These are phyloP conservation scores for Umimayanthus kanabou DNA, from an alignment of 92 coral and sea anemone species.

Conservation along the genomic window DNA sequence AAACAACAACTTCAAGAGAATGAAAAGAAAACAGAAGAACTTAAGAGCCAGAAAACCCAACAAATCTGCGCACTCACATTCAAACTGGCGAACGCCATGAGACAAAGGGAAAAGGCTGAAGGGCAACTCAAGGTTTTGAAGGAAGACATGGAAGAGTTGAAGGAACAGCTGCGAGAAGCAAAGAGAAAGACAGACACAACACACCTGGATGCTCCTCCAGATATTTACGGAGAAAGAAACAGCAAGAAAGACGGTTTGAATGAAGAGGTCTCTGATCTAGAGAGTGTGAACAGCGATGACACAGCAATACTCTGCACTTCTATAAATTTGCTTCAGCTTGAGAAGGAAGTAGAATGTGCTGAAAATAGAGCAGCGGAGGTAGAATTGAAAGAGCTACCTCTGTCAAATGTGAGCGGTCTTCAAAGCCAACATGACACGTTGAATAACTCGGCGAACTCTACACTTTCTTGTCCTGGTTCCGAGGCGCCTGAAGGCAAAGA, in stretches of 20 bases:
- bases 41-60: slow-evolving; percentile 71
- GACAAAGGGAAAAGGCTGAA: slow-evolving; percentile 65
- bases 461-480: neutral
- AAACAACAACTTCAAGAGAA: slow-evolving; percentile 62
- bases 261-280: slow-evolving; percentile 32
- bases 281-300: slow-evolving; percentile 31
- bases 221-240: neutral
- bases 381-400: neutral
- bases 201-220: neutral
- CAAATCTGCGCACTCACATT: slow-evolving; percentile 73
- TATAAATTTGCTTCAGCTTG: slow-evolving; percentile 5
- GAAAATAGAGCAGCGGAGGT: neutral
- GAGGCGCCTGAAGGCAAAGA: slow-evolving; percentile 3
- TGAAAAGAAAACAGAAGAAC: slow-evolving; percentile 53
- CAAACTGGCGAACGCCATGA: slow-evolving; percentile 78
- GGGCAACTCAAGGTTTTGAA: slow-evolving; percentile 42
- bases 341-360: slow-evolving; percentile 5
- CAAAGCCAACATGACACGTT: neutral
- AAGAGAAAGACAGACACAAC: neutral
- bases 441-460: neutral
- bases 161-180: neutral
- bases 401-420: neutral
- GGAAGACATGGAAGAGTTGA: slow-evolving; percentile 41
- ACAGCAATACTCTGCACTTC: slow-evolving; percentile 32
- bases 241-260: neutral